A percentile compares a stretch with the other conserved stretches of the same genome.
These are phyloP conservation scores for Ceyx margarethae DNA, from an alignment of 2,113 vertebrate species.

Conservation along the genomic window DNA sequence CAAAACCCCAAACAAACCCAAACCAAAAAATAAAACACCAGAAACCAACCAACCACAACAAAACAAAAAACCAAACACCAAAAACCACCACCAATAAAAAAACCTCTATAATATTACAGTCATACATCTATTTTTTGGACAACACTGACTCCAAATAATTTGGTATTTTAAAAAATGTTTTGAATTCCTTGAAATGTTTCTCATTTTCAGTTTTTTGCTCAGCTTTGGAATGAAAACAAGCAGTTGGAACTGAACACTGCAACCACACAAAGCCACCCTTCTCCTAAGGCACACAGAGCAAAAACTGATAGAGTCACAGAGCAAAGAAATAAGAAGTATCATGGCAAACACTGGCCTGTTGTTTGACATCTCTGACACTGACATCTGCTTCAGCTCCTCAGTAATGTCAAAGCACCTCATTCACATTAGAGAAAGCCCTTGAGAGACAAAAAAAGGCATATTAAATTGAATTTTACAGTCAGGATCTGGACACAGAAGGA, in stretches of 20 bases:
- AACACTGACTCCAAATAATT: neutral
- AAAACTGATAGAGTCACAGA: neutral
- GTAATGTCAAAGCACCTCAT: neutral
- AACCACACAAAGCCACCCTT: accelerated
- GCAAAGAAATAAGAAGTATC: neutral
- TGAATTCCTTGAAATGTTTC: neutral
- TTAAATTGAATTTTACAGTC: neutral
- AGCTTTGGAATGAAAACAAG: neutral
- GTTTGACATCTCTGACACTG: neutral
- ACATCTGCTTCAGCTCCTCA: neutral
- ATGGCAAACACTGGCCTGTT: neutral
- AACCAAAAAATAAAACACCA: too few relatives aligned
- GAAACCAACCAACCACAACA: too few relatives aligned
- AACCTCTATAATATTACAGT: neutral
- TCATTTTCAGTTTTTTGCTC: neutral
- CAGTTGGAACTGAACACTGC: neutral
- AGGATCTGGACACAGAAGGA: neutral
- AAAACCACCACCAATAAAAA: too few relatives aligned
- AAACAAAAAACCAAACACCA: too few relatives aligned
- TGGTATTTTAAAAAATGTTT: neutral
- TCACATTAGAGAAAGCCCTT: neutral
- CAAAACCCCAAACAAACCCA: too few relatives aligned
- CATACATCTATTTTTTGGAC: neutral
- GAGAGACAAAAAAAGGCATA: neutral
- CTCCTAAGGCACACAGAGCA: neutral